Base-by-base conservation (phyloP, 1,140 invertebrate species). In the Drosophila obscura region DNA sequence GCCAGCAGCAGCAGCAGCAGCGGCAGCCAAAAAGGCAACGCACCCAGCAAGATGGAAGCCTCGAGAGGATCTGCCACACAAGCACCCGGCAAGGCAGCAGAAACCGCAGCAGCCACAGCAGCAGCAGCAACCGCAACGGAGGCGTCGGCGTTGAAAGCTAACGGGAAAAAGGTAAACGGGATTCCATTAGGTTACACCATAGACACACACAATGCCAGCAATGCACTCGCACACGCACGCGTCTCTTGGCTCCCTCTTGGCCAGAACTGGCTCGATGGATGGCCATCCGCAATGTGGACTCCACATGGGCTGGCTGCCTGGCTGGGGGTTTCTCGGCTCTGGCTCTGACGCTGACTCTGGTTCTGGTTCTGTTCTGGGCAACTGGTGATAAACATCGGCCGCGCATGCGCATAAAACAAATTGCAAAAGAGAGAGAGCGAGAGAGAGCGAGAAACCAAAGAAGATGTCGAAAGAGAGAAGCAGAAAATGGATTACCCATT, bases 121-220 rank as follows among this genome's bases (percentile, higher is more conserved):
- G 48, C 28, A 53, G 50, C 73, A 74, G 46, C 73, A 52, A 61
- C 48, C 62, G 35, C 73, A 50, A 56, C 65, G 39, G 71, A 79
- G 77, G 87, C 81, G 81, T 79, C 76, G 75, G 74, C 71, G 80
- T 81, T 84, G 83, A 88, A 90, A 90, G 68, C 88, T 90, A 90
- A 90, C 88, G 88, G 88, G 84, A 90, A 90, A 90, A 90, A 90
- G 88, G 88, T 90, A 90, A 90, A 90, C 88, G 83, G 89, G 88
- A 90, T 90, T 90, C 78, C 80, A 88, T 88, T 88, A 88, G 83
- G 83, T 88, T 88, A 88, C 75, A 73, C 76, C 83, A 79, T 76
- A 74, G 63, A 64, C 58, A 56, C 69, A 72, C 15, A 52, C 43
- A 57, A 44, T 28, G 49, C 59, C 35, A 75, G 53, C 77, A 61